A percentile compares a stretch with the other conserved stretches of the same genome.
These are phyloP conservation scores for Apotomis betuletana DNA, from an alignment of 2,888 invertebrate species.

Conservation along the genomic window DNA sequence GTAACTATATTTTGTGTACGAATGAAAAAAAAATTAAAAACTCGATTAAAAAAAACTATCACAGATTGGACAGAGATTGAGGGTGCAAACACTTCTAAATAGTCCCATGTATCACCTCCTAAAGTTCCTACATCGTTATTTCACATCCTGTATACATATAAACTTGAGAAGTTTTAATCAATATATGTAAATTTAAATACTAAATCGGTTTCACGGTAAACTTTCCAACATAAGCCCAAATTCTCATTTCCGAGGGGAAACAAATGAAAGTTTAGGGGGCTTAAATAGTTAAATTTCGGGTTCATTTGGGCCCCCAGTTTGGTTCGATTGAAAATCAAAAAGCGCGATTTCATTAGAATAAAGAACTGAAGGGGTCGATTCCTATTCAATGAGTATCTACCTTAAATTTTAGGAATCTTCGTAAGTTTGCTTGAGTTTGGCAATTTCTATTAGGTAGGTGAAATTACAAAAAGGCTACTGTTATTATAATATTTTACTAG, in stretches of 20 bases:
- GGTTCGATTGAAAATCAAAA: conserved; percentile 37
- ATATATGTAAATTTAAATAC: conserved; percentile 15
- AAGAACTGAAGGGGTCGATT: conserved; percentile 33
- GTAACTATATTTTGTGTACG: too few species aligned
- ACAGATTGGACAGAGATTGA: too few species aligned
- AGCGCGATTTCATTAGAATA: conserved; percentile 37
- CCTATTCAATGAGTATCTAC: conserved; percentile 19
- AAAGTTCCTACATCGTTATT: too few species aligned
- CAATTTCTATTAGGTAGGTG: conserved; percentile 9
- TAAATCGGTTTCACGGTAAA: conserved; percentile 5
- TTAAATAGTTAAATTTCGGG: conserved; percentile 33
- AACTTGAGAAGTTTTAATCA: background rate
- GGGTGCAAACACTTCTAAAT: too few species aligned
- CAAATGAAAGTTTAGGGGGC: conserved; percentile 31
- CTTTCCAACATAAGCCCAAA: conserved; percentile 8
- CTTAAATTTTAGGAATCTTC: conserved; percentile 7
- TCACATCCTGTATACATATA: too few species aligned
- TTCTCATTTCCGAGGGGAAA: conserved; percentile 19
- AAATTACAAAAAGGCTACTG: background rate
- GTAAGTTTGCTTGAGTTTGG: conserved; percentile 9
- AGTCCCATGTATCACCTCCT: too few species aligned
- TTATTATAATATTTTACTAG: too few species aligned
- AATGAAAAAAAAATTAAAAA: too few species aligned
- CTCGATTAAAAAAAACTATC: too few species aligned
- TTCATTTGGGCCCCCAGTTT: conserved; percentile 6